phyloP scores from a whole-genome alignment of 2,888 invertebrate species.

The Tinea pellionella region DNA sequence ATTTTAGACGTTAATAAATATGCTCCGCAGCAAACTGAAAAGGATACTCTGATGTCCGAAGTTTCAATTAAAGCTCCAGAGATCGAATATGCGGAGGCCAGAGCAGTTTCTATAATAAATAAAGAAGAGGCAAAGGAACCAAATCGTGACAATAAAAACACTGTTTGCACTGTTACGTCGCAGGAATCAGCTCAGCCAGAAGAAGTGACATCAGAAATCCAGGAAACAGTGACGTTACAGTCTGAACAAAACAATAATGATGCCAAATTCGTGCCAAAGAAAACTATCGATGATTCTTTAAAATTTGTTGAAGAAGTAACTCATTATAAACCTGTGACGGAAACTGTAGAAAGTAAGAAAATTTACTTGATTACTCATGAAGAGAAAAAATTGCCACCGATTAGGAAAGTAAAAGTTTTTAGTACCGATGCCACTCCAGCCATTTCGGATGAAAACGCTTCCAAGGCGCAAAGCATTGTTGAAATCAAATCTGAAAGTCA shows the following conservation, averaged over 20 bases:
- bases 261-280: slow-evolving; percentile 34
- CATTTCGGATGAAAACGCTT: slow-evolving; percentile 27
- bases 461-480: neutral
- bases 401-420: slow-evolving; percentile 65
- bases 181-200: neutral
- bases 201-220: neutral
- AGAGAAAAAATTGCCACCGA: slow-evolving; percentile 75
- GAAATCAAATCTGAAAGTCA: neutral
- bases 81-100: too few relatives aligned
- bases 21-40: too few relatives aligned
- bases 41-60: too few relatives aligned
- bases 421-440: slow-evolving; percentile 37
- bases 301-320: slow-evolving; percentile 44
- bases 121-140: neutral
- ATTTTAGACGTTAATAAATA: too few relatives aligned
- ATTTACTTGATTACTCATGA: slow-evolving; percentile 79
- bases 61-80: too few relatives aligned
- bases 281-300: slow-evolving; percentile 33
- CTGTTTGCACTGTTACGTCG: neutral
- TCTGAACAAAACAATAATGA: slow-evolving; percentile 58
- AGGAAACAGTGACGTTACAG: slow-evolving; percentile 4
- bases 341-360: slow-evolving; percentile 48
- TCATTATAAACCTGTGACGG: slow-evolving; percentile 33
- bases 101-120: too few relatives aligned
- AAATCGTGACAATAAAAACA: neutral